phyloP scores from a whole-genome alignment of 1,140 invertebrate genomes.

The Anastrepha ludens region DNA sequence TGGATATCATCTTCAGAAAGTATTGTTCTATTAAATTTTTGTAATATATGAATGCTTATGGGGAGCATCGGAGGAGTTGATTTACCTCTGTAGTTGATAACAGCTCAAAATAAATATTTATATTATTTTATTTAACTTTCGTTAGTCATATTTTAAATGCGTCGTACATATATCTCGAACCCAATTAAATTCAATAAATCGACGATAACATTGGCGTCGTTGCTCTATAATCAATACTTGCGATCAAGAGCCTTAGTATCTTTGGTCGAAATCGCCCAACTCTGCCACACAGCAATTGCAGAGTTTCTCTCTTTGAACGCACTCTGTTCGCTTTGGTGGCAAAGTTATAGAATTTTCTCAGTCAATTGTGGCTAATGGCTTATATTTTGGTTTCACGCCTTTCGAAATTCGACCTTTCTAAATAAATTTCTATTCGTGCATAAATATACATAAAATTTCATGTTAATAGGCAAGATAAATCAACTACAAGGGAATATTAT shows the following conservation, averaged over 20 bases:
- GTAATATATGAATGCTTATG: neutral
- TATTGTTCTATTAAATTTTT: constrained; percentile 20
- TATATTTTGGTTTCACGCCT: constrained; percentile 56
- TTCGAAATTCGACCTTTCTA: constrained; percentile 53
- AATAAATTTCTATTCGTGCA: constrained; percentile 47
- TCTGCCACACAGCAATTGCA: constrained; percentile 61
- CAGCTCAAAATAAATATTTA: neutral
- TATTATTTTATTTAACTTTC: constrained; percentile 31
- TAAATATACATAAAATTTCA: constrained; percentile 55
- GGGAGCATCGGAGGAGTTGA: neutral
- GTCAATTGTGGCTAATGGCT: constrained; percentile 61
- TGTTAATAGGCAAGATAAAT: constrained; percentile 32
- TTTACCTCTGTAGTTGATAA: constrained; percentile 1
- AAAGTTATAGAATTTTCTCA: constrained; percentile 63
- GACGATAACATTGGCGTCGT: constrained; percentile 36
- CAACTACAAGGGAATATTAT: constrained; percentile 25
- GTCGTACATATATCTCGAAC: neutral
- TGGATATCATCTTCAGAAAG: constrained; percentile 6
- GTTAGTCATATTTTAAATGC: neutral
- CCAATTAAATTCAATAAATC: neutral
- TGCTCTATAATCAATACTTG: constrained; percentile 27
- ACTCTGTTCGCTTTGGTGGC: constrained; percentile 59
- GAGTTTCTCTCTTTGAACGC: constrained; percentile 61
- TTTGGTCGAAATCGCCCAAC: constrained; percentile 63
- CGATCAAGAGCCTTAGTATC: constrained; percentile 48